These are phyloP conservation scores for Drosophila mulleri DNA, from an alignment of 2,888 invertebrate genomes.

Conservation along the genomic window DNA sequence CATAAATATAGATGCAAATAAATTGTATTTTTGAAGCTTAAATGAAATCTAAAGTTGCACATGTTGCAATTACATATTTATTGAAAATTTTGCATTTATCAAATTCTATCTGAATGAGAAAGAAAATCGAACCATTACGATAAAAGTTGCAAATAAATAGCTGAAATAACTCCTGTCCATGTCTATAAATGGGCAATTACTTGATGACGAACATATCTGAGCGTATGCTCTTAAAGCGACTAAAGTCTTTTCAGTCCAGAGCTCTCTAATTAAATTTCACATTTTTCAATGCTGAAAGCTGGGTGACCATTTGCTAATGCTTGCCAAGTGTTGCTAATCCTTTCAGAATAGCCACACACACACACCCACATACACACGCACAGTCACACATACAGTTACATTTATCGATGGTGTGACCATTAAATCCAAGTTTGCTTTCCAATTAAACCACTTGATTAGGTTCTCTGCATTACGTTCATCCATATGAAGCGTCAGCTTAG, in stretches of 20 bases:
- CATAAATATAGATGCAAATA: neutral
- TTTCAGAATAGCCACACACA: slow-evolving; percentile 24
- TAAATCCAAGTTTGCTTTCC: slow-evolving; percentile 79
- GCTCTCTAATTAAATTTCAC: slow-evolving; percentile 6
- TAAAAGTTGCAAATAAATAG: neutral
- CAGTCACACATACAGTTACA: slow-evolving; percentile 16
- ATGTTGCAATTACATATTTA: neutral
- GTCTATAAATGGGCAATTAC: neutral
- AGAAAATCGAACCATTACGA: too few relatives aligned
- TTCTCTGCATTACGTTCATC: slow-evolving; percentile 39
- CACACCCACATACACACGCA: slow-evolving; percentile 4
- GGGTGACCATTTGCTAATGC: neutral
- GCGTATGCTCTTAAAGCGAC: neutral
- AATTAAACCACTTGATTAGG: slow-evolving; percentile 79
- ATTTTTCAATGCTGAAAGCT: slow-evolving; percentile 12
- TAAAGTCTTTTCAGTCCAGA: neutral
- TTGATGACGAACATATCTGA: neutral
- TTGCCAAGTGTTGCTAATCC: slow-evolving; percentile 32
- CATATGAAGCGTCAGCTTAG: slow-evolving; percentile 4
- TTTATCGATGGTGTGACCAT: slow-evolving; percentile 68
- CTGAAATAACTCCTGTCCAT: neutral
- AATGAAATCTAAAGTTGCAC: too few relatives aligned
- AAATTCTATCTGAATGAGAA: neutral
- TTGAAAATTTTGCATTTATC: neutral
- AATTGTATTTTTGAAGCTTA: neutral